phyloP scores from a whole-genome alignment of 1,140 invertebrate species.

The Tachypleus tridentatus region DNA sequence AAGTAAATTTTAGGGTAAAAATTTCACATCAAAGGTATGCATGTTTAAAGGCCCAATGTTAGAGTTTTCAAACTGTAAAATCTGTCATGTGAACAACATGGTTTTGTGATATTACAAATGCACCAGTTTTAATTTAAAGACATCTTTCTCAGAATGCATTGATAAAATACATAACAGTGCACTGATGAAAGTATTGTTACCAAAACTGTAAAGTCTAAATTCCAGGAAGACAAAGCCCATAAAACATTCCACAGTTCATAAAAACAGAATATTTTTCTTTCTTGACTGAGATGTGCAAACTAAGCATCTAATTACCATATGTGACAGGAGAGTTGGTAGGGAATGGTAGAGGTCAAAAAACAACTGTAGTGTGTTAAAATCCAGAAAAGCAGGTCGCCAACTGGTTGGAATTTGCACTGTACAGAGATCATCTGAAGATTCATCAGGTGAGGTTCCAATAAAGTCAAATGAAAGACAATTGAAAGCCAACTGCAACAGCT shows the following conservation, averaged over 20 bases:
- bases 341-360: constrained; percentile 92
- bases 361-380: constrained; percentile 76
- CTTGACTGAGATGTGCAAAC: no score
- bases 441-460: constrained; percentile 90
- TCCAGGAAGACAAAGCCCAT: background rate
- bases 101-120: no score
- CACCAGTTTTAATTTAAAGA: constrained; percentile 5
- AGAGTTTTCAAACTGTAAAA: no score
- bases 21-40: no score
- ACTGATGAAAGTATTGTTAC: constrained; percentile 2
- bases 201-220: constrained; percentile 2
- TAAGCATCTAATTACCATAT: constrained; percentile 44
- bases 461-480: constrained; percentile 97
- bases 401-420: constrained; percentile 95
- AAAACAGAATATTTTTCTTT: no score
- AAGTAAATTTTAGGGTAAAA: no score
- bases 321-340: constrained; percentile 69
- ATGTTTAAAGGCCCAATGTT: no score
- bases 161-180: background rate
- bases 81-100: no score
- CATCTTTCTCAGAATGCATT: constrained; percentile 2
- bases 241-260: no score
- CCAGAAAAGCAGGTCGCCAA: constrained; percentile 82
- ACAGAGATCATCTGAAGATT: constrained; percentile 91
- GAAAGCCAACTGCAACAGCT: constrained; percentile 71